A percentile compares a stretch with the other conserved stretches of the same genome.
Evolutionary conservation across 2,888 invertebrate genomes (phyloP).

Genomic region (Brenthis ino): DNA sequence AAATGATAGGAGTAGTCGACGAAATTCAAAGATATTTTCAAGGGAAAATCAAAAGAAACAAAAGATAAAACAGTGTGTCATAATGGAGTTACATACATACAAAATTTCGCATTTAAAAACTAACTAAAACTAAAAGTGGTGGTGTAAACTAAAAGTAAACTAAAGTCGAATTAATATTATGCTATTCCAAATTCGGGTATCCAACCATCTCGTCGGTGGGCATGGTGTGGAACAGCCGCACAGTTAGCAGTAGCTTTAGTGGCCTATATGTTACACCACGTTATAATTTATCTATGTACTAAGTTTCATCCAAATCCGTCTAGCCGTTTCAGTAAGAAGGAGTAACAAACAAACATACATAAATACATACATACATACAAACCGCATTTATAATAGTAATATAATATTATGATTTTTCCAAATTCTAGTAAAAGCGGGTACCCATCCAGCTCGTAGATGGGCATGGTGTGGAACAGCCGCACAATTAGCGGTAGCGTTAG

Average conservation of each 20-base stretch:
- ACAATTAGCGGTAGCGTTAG: slow-evolving; percentile 85
- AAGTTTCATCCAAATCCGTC: too few relatives aligned
- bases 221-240: slow-evolving; percentile 89
- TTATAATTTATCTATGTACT: too few relatives aligned
- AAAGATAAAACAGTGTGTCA: too few relatives aligned
- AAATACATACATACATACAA: too few relatives aligned
- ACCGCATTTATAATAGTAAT: not conserved
- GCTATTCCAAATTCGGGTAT: slow-evolving; percentile 53
- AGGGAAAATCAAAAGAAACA: too few relatives aligned
- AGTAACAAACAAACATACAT: too few relatives aligned
- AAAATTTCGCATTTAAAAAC: too few relatives aligned
- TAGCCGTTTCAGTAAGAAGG: too few relatives aligned
- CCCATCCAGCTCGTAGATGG: slow-evolving; percentile 84
- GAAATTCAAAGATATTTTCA: too few relatives aligned
- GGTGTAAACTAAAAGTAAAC: not conserved
- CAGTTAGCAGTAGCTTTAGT: slow-evolving; percentile 86
- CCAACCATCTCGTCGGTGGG: slow-evolving; percentile 84
- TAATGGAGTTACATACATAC: too few relatives aligned
- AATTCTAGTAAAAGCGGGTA: slow-evolving; percentile 67
- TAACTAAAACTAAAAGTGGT: too few relatives aligned
- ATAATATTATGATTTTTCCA: not conserved
- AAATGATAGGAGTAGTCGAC: too few relatives aligned
- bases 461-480: slow-evolving; percentile 90
- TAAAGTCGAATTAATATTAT: not conserved
- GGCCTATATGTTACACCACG: slow-evolving; percentile 59